phyloP scores from a whole-genome alignment of 2,113 vertebrate genomes.

The Odobenus rosmarus region DNA sequence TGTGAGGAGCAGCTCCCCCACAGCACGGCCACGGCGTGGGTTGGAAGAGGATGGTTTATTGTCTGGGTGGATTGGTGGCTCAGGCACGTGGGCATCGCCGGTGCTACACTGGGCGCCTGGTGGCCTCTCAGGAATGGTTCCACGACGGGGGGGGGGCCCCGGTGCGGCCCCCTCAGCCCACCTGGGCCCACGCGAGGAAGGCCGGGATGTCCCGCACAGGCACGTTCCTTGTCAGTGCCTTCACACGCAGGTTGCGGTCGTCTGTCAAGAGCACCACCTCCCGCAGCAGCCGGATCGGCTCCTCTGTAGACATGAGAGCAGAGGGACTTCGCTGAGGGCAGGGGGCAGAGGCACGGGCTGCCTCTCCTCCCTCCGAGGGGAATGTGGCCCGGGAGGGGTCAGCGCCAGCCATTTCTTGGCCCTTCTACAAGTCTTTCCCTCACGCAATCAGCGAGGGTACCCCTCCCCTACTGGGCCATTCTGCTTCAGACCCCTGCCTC shows the following conservation, averaged over 20 bases:
- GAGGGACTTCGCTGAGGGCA: conserved; percentile 4
- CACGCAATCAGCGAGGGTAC: not conserved
- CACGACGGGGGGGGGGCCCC: conserved; percentile 41
- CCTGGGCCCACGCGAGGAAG: conserved; percentile 98
- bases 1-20: conserved; percentile 76
- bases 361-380: not conserved
- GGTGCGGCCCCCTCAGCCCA: conserved; percentile 90
- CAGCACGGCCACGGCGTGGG: conserved; percentile 77
- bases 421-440: not conserved
- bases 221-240: conserved; percentile 97
- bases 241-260: conserved; percentile 97
- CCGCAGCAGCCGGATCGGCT: conserved; percentile 92
- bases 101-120: conserved; percentile 62
- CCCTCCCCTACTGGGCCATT: not conserved
- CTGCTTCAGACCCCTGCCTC: not conserved
- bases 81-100: conserved; percentile 70
- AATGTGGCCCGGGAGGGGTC: not conserved
- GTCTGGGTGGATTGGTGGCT: conserved; percentile 75
- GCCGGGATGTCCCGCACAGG: conserved; percentile 97
- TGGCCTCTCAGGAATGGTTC: conserved; percentile 77
- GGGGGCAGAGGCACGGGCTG: not conserved
- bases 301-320: conserved; percentile 85
- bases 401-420: not conserved
- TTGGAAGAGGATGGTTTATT: conserved; percentile 83
- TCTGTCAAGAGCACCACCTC: conserved; percentile 98